These are phyloP conservation scores for Armadillidium nasatum DNA, from an alignment of 1,140 invertebrate genomes.

Conservation along the genomic window DNA sequence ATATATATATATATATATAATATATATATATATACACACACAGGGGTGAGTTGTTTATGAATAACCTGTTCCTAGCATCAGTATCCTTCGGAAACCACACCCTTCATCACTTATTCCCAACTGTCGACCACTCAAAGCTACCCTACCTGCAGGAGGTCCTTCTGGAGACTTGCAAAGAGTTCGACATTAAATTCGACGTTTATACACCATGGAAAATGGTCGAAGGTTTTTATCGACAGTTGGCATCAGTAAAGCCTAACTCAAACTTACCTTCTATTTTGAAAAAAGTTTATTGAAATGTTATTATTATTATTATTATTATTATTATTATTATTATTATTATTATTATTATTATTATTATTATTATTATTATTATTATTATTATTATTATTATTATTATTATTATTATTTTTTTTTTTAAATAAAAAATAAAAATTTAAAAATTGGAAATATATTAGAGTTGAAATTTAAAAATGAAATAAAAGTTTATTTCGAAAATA, in stretches of 20 bases:
- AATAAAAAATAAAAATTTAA: no score
- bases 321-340: no score
- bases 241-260: slow-evolving; percentile 48
- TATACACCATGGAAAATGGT: slow-evolving; percentile 57
- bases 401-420: no score
- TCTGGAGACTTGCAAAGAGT: slow-evolving; percentile 65
- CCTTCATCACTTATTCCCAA: slow-evolving; percentile 76
- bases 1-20: background rate
- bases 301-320: no score
- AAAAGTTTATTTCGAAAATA: no score
- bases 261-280: no score
- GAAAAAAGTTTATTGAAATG: no score
- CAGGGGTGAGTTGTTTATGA: background rate
- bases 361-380: no score
- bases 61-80: slow-evolving; percentile 59
- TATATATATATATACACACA: background rate
- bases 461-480: no score
- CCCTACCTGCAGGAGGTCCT: slow-evolving; percentile 62
- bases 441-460: no score
- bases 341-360: no score
- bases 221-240: slow-evolving; percentile 64
- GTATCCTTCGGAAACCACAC: slow-evolving; percentile 71
- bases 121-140: slow-evolving; percentile 68
- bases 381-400: no score
- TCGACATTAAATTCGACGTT: slow-evolving; percentile 53